phyloP scores from a whole-genome alignment of 2,113 vertebrate species.

The Grammomys surdaster region DNA sequence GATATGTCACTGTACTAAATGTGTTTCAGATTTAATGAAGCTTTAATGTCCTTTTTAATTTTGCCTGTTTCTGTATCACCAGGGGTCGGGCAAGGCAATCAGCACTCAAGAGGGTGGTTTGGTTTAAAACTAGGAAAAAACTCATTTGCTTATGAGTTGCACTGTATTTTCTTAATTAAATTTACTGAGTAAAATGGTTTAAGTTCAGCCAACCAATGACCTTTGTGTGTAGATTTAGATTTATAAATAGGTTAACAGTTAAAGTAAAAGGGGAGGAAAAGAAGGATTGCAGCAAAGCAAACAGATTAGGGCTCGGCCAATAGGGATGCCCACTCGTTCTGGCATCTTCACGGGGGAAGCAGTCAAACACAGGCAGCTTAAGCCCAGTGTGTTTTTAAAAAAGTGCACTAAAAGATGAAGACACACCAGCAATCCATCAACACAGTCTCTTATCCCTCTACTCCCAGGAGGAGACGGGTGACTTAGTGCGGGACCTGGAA shows the following conservation, averaged over 20 bases:
- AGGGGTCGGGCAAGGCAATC: conserved; percentile 92
- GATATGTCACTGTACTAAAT: conserved; percentile 94
- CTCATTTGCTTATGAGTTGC: conserved; percentile 93
- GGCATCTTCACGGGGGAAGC: conserved; percentile 74
- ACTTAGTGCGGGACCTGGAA: background rate
- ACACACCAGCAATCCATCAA: conserved; percentile 11
- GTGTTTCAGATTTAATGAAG: conserved; percentile 95
- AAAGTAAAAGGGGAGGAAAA: conserved; percentile 58
- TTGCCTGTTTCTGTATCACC: conserved; percentile 92
- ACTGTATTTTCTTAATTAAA: conserved; percentile 94
- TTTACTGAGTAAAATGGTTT: conserved; percentile 91
- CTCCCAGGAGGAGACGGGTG: background rate
- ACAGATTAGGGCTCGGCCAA: conserved; percentile 84
- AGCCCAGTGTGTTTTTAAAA: background rate
- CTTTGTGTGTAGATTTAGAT: conserved; percentile 87
- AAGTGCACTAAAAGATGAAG: conserved; percentile 63
- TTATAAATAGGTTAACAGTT: conserved; percentile 87
- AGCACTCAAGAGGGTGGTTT: conserved; percentile 91
- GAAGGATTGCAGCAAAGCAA: conserved; percentile 81
- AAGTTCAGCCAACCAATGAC: conserved; percentile 91
- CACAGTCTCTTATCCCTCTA: conserved; percentile 20
- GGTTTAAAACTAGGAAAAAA: conserved; percentile 91
- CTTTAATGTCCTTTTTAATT: conserved; percentile 94
- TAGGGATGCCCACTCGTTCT: conserved; percentile 68
- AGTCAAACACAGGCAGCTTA: conserved; percentile 67